Base-by-base conservation (phyloP, 2,888 invertebrate genomes). In the Augochlorella aurata region DNA sequence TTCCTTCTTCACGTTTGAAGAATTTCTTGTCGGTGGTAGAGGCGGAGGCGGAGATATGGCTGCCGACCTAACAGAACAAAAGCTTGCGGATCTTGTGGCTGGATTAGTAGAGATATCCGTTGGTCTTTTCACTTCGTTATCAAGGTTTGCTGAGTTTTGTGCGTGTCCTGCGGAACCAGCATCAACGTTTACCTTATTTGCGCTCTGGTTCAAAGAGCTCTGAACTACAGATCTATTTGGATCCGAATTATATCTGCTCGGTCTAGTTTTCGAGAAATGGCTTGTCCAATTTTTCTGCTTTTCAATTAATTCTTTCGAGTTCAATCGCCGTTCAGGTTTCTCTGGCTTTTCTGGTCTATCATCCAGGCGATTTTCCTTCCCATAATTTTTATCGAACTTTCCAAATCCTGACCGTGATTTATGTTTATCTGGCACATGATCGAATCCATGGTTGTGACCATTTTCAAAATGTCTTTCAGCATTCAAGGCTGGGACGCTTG, bases 261-360 rank as follows among this genome's bases (percentile, higher is more conserved):
- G 95, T 87, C 96, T 95, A 72, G 96, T 95, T 94, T 97, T 97
- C 81, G 97, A 97, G 93, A 98, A 98, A 94, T 97, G 98, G 82
- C 97, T 97, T 49, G 98, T 98, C 98, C 98, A 98, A 94, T 98
- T 98, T 92, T 97, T 96, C 92, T 98, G 98, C 91, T 98, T 97
- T 94, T 97, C 98, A 88, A 98, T 98, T 76, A 98, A 94, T 93
- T 98, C 97, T 88, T 97, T 97, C 83, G 97, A 97, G 90, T 96
- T 96, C 90, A 97, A 96, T 90, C 97, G 96, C 77, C 97, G 94
- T 92, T 97, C 97, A 4, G 97, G 97, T 93, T 97, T 97, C 90
- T 97, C 97, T 0, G 97, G 97, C 92, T 97, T 97, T 73, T 95
- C 95, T 0, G 89, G 88, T 84, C 95, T 95, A 79, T 95, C 95